Conservation (phyloP, 2,113 vertebrate genomes). For the Edolisoma coerulescens region DNA sequence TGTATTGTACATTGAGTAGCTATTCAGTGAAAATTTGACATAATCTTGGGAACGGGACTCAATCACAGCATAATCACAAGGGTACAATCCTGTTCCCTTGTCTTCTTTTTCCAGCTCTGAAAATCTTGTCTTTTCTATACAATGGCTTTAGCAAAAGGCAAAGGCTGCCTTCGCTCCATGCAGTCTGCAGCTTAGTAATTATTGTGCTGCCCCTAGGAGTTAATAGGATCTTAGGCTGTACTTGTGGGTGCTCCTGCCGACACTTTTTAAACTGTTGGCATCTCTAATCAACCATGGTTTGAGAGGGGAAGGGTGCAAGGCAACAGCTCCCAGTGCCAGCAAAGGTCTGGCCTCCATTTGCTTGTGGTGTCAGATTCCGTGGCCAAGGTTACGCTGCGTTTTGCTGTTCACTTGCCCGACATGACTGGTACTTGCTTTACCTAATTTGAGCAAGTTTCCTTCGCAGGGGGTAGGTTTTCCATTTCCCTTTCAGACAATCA, state of each 20-base stretch:
- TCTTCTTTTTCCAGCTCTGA: not conserved
- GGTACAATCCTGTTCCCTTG: not conserved
- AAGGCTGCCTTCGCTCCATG: rapidly evolving
- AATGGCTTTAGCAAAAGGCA: not conserved
- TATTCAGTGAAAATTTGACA: slow-evolving; percentile 23
- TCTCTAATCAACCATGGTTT: not conserved
- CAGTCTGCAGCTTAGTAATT: not conserved
- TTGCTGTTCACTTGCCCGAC: not conserved
- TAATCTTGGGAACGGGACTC: not conserved
- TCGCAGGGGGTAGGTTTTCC: not conserved
- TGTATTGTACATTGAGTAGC: not conserved
- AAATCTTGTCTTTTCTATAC: not conserved
- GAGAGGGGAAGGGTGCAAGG: not conserved
- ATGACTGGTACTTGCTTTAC: not conserved
- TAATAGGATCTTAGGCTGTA: not conserved
- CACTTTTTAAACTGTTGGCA: not conserved
- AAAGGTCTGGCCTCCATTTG: not conserved
- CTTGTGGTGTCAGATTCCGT: not conserved
- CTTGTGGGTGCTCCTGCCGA: not conserved
- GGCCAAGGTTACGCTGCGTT: rapidly evolving
- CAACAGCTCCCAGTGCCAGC: not conserved
- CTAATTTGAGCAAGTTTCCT: not conserved
- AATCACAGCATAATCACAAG: not conserved
- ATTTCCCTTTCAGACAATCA: not conserved
- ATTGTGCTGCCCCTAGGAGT: not conserved